Percentiles rank a stretch among this genome's conserved stretches.
Conservation (phyloP, 2,888 invertebrate genomes). For the Gymnosoma rotundatum region DNA sequence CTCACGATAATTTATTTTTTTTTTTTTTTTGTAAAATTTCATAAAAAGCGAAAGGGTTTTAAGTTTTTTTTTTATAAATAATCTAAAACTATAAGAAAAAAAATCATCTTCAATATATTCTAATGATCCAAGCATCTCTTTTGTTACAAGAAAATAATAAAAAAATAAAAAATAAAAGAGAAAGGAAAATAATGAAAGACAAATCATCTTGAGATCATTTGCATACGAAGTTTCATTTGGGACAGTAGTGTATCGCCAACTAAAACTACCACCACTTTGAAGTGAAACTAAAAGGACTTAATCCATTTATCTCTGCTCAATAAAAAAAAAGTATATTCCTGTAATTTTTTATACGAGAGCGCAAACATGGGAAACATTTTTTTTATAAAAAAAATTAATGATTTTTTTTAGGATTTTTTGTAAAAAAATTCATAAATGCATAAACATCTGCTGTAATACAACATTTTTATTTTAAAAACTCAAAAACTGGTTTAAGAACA, state of each 20-base stretch:
- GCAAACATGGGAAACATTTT: constrained; percentile 74
- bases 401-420: constrained; percentile 41
- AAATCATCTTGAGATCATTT: constrained; percentile 58
- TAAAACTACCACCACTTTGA: constrained; percentile 56
- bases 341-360: constrained; percentile 4
- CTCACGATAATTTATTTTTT: constrained; percentile 60
- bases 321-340: constrained; percentile 12
- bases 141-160: constrained; percentile 23
- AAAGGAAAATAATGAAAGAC: constrained; percentile 14
- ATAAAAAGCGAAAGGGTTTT: constrained; percentile 76
- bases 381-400: constrained; percentile 43
- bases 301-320: constrained; percentile 57
- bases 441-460: too few species aligned
- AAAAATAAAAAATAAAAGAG: constrained; percentile 25
- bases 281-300: constrained; percentile 41
- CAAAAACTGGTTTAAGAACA: too few species aligned
- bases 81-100: constrained; percentile 75
- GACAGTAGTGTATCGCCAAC: constrained; percentile 56
- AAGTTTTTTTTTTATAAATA: constrained; percentile 76
- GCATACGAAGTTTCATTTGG: constrained; percentile 53
- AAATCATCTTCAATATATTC: constrained; percentile 60
- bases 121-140: constrained; percentile 60
- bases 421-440: neutral
- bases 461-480: too few species aligned
- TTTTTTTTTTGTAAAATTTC: constrained; percentile 71